A percentile compares a stretch with the other conserved stretches of the same genome.
Evolutionary conservation across 2,113 vertebrate species (phyloP).

Genomic region (Corythornis cristatus): DNA sequence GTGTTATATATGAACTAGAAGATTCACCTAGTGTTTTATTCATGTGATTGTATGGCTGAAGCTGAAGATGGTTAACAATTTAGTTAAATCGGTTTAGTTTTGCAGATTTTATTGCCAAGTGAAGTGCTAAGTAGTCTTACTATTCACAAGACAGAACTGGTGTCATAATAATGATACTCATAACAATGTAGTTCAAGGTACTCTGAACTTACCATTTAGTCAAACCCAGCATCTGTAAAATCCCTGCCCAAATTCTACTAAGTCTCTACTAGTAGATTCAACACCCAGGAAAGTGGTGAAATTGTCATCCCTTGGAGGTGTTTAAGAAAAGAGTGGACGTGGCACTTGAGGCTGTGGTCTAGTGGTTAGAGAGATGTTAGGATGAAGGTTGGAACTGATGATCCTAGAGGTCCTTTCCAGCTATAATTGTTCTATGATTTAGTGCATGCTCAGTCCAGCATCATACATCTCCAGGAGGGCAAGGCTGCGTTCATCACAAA

Average conservation of each 20-base stretch:
- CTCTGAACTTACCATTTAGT: background rate
- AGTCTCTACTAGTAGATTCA: background rate
- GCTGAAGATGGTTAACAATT: background rate
- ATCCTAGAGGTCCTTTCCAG: too few relatives aligned
- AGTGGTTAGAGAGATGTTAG: too few relatives aligned
- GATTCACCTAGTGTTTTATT: background rate
- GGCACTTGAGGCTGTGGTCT: too few relatives aligned
- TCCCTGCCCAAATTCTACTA: background rate
- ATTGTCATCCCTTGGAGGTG: too few relatives aligned
- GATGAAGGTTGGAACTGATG: too few relatives aligned
- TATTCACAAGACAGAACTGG: background rate
- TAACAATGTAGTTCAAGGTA: background rate
- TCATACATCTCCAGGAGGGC: background rate
- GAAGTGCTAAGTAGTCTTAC: background rate
- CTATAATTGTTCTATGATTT: too few relatives aligned
- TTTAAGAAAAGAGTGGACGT: too few relatives aligned
- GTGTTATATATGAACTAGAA: background rate
- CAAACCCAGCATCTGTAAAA: background rate
- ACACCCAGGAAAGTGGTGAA: too few relatives aligned
- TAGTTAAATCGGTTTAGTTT: background rate
- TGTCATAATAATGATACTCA: background rate
- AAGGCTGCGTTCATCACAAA: background rate
- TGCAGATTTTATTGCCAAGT: background rate
- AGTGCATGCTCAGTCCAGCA: background rate
- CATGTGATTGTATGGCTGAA: background rate